Conservation (phyloP, 2,888 invertebrate species). For the Poecilus cupreus region DNA sequence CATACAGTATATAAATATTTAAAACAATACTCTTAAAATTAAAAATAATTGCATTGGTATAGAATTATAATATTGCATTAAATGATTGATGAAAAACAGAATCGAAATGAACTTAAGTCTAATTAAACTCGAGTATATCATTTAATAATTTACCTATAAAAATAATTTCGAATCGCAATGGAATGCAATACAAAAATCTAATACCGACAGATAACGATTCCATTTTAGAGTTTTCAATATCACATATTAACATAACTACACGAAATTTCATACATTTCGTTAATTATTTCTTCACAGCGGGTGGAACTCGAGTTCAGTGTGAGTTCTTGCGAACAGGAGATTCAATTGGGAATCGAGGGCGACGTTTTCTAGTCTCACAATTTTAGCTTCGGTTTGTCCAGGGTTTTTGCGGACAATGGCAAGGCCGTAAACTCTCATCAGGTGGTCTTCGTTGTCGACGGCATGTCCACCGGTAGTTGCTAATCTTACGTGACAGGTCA, state of each 20-base stretch:
- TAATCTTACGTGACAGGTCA: constrained; percentile 80
- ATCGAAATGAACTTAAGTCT: constrained; percentile 3
- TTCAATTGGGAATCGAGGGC: constrained; percentile 82
- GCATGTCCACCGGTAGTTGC: constrained; percentile 77
- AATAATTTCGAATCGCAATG: background rate
- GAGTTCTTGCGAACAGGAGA: constrained; percentile 79
- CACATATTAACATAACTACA: background rate
- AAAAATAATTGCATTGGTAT: constrained; percentile 8
- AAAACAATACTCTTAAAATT: constrained; percentile 6
- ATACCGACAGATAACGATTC: constrained; percentile 8
- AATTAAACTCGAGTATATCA: background rate
- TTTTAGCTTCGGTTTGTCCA: constrained; percentile 74
- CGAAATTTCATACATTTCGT: background rate
- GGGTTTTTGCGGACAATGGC: constrained; percentile 80
- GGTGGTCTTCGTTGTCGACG: constrained; percentile 76
- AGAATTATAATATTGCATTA: constrained; percentile 26
- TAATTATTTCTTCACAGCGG: constrained; percentile 69
- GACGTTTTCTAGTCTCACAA: constrained; percentile 79
- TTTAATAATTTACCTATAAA: constrained; percentile 28
- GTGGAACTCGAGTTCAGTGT: constrained; percentile 80
- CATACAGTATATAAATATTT: constrained; percentile 54
- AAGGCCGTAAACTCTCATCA: constrained; percentile 81
- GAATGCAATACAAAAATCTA: constrained; percentile 49
- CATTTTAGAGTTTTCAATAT: constrained; percentile 2
- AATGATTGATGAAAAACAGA: constrained; percentile 9